These are phyloP conservation scores for Physella acuta DNA, from an alignment of 1,140 invertebrate genomes.

Conservation along the genomic window DNA sequence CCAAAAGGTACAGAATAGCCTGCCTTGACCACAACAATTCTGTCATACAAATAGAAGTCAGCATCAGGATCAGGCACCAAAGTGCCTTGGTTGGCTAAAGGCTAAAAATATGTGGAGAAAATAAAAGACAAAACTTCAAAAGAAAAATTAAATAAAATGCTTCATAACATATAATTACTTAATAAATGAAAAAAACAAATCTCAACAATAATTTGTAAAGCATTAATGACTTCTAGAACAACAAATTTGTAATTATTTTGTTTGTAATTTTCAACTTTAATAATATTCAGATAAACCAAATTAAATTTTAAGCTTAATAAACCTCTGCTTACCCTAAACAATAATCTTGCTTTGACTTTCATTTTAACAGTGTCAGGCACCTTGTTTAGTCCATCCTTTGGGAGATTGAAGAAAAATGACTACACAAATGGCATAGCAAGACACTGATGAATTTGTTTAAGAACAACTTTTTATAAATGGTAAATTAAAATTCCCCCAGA, in stretches of 20 bases:
- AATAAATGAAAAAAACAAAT: no score
- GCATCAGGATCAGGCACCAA: constrained; percentile 69
- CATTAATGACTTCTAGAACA: background rate
- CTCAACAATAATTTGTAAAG: background rate
- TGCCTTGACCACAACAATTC: constrained; percentile 77
- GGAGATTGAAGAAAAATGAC: no score
- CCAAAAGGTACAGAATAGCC: constrained; percentile 79
- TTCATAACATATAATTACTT: no score
- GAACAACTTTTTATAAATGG: no score
- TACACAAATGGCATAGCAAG: no score
- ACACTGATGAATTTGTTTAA: no score
- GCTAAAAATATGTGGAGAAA: constrained; percentile 33
- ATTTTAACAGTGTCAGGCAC: constrained; percentile 68
- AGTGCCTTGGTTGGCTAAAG: constrained; percentile 40
- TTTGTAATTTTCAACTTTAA: no score
- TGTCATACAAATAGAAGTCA: constrained; percentile 74
- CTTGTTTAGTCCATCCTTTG: no score
- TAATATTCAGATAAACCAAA: background rate
- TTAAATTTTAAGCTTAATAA: no score
- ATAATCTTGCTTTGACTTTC: constrained; percentile 77
- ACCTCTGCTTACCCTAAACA: constrained; percentile 63
- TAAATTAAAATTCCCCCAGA: no score
- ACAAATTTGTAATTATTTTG: background rate
- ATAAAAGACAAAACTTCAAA: background rate
- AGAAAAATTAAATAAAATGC: background rate